Evolutionary conservation across 2,797 vertebrate species (phyloP).

Genomic region (Enoplosus armatus): DNA sequence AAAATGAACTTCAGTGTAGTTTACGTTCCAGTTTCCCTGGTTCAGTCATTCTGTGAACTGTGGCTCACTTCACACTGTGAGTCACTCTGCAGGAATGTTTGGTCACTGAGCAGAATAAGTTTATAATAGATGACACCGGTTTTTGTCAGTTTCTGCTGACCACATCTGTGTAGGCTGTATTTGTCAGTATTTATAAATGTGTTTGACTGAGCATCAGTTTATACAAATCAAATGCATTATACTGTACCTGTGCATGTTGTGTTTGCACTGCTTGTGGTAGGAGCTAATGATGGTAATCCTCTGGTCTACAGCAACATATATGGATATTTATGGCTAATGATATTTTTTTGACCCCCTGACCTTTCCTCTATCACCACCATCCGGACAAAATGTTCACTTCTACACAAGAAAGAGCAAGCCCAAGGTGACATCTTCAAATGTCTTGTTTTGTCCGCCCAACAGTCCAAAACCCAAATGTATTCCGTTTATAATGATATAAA

Average conservation of each 20-base stretch:
- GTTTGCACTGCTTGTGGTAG: constrained; percentile 1
- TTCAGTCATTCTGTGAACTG: constrained; percentile 13
- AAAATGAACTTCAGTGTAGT: neutral
- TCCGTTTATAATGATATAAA: no score
- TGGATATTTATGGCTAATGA: neutral
- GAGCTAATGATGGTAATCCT: neutral
- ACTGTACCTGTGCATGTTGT: neutral
- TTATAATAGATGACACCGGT: constrained; percentile 47
- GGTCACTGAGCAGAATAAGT: constrained; percentile 53
- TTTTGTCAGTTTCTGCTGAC: constrained; percentile 44
- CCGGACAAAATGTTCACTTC: neutral
- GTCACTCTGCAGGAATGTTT: constrained; percentile 58
- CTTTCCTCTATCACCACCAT: neutral
- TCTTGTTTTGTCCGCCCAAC: no score
- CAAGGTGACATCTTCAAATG: no score
- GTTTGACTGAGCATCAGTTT: neutral
- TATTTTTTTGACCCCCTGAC: neutral
- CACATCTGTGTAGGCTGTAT: constrained; percentile 14
- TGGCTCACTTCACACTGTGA: constrained; percentile 38
- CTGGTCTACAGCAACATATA: neutral
- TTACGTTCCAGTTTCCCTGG: neutral
- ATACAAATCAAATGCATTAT: neutral
- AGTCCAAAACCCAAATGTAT: no score
- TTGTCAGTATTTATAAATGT: constrained; percentile 32
- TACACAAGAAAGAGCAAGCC: no score